Conservation (phyloP, 2,797 vertebrate genomes). For the Gallinago stenura region DNA sequence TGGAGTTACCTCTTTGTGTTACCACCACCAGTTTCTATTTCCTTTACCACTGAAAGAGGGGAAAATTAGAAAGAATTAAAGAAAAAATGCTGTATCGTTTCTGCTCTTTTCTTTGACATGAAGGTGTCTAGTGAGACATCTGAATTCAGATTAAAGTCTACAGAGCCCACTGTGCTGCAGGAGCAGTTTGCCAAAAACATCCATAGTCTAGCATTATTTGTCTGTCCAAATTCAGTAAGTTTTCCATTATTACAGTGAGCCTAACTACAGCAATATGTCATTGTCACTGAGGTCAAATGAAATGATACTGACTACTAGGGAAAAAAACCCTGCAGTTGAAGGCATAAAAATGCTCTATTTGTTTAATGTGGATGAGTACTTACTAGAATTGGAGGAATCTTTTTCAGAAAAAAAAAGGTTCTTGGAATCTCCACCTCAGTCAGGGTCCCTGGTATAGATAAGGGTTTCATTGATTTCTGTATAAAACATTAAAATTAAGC, state of each 20-base stretch:
- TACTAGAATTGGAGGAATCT: slow-evolving; percentile 33
- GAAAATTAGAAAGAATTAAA: neutral
- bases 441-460: slow-evolving; percentile 31
- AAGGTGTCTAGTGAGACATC: neutral
- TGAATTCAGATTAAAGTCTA: neutral
- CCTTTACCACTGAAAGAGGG: neutral
- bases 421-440: slow-evolving; percentile 44
- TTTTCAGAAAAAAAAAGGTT: slow-evolving; percentile 36
- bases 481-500: neutral
- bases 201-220: neutral
- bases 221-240: neutral
- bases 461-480: slow-evolving; percentile 55
- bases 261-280: neutral
- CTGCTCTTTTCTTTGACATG: neutral
- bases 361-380: neutral
- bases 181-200: neutral
- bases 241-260: neutral
- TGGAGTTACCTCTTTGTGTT: neutral
- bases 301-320: neutral
- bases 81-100: neutral
- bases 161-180: neutral
- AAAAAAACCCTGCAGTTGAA: neutral
- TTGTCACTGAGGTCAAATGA: neutral
- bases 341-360: neutral
- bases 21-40: neutral